Evolutionary conservation across 2,797 vertebrate genomes (phyloP).

Genomic region (Balearica regulorum): DNA sequence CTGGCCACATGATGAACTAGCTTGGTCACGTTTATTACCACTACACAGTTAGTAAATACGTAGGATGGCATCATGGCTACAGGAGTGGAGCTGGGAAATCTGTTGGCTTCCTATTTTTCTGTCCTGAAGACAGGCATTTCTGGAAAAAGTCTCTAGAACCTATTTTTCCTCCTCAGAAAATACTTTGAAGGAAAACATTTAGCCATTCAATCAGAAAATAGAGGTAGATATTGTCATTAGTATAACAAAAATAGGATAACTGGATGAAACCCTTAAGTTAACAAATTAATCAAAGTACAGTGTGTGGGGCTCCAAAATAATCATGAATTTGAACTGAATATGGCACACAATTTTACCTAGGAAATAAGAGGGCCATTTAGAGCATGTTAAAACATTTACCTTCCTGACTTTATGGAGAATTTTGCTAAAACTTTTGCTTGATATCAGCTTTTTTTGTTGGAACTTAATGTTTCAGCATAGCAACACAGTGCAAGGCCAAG

Average conservation of each 20-base stretch:
- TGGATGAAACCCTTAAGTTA: neutral
- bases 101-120: neutral
- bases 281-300: neutral
- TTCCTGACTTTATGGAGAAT: neutral
- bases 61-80: neutral
- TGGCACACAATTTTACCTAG: neutral
- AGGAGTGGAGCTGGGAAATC: neutral
- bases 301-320: neutral
- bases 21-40: neutral
- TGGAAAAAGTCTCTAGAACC: neutral
- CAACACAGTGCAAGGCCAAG: neutral
- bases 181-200: neutral
- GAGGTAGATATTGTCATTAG: neutral
- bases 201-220: neutral
- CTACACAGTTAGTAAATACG: rapidly evolving
- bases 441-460: neutral
- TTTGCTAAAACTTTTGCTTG: neutral
- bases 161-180: neutral
- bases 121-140: neutral
- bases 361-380: neutral
- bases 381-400: neutral
- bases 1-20: neutral
- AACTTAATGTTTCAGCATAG: neutral
- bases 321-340: neutral
- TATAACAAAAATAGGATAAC: neutral